Conservation (phyloP, 2,113 vertebrate genomes). For the Anguilla japonica region DNA sequence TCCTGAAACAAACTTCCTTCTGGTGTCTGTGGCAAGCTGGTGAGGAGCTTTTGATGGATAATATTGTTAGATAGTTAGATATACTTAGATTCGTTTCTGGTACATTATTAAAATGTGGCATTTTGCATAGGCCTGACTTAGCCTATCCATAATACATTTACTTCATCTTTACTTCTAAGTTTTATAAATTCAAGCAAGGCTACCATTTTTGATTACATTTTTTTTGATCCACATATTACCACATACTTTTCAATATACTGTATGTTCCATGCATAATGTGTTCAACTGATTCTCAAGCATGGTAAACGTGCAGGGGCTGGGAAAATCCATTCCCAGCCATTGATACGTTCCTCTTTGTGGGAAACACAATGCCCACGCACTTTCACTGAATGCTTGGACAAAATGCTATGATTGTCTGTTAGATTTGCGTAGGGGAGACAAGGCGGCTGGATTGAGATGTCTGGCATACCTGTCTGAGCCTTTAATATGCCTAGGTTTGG, state of each 20-base stretch:
- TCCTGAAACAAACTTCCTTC: not conserved
- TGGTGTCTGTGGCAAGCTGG: not conserved
- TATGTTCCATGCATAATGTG: too few relatives aligned
- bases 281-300: not conserved
- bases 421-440: not conserved
- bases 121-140: too few relatives aligned
- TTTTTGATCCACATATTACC: too few relatives aligned
- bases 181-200: too few relatives aligned
- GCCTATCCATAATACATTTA: too few relatives aligned
- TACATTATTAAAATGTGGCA: too few relatives aligned
- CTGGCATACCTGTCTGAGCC: slow-evolving; percentile 27
- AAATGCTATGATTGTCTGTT: not conserved
- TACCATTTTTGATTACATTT: too few relatives aligned
- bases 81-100: too few relatives aligned
- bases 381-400: slow-evolving; percentile 17
- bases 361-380: not conserved
- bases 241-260: too few relatives aligned
- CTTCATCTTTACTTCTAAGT: too few relatives aligned
- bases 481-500: slow-evolving; percentile 24
- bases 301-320: not conserved
- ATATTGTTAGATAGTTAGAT: not conserved
- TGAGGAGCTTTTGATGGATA: not conserved
- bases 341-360: not conserved
- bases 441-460: slow-evolving; percentile 12
- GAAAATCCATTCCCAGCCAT: slow-evolving; percentile 5